Conservation (phyloP, 2,797 vertebrate species). For the Pseudochaenichthys georgianus region DNA sequence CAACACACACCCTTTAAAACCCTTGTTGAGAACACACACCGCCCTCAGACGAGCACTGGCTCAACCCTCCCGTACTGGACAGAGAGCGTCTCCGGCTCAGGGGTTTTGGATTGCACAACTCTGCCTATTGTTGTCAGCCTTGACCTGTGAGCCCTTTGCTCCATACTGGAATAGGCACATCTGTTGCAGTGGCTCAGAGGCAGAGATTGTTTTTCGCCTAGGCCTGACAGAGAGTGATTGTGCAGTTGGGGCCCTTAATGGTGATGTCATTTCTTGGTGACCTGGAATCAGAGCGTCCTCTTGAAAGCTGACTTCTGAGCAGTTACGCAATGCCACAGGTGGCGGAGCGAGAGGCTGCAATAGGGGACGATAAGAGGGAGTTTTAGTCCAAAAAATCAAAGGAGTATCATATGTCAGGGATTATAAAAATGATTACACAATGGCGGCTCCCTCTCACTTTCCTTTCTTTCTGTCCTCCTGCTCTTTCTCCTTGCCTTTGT, state of each 20-base stretch:
- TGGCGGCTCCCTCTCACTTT: slow-evolving; percentile 39
- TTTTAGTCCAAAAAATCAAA: slow-evolving; percentile 63
- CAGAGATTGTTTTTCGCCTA: slow-evolving; percentile 78
- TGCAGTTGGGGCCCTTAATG: slow-evolving; percentile 57
- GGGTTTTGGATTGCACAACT: slow-evolving; percentile 79
- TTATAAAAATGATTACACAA: slow-evolving; percentile 77
- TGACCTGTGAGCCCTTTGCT: slow-evolving; percentile 75
- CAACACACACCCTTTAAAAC: slow-evolving; percentile 38
- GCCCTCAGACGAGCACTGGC: slow-evolving; percentile 27
- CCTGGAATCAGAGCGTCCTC: slow-evolving; percentile 58
- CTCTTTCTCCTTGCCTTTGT: slow-evolving; percentile 41
- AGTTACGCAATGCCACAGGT: slow-evolving; percentile 83
- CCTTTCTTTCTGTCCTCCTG: slow-evolving; percentile 11
- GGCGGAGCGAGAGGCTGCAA: slow-evolving; percentile 47
- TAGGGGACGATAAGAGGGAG: slow-evolving; percentile 24
- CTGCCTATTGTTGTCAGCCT: slow-evolving; percentile 79
- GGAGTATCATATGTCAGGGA: slow-evolving; percentile 74
- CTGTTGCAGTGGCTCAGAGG: slow-evolving; percentile 78
- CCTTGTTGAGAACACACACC: slow-evolving; percentile 29
- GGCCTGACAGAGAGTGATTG: slow-evolving; percentile 78
- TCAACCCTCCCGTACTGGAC: slow-evolving; percentile 30
- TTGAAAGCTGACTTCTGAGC: slow-evolving; percentile 69
- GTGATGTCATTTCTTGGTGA: slow-evolving; percentile 80
- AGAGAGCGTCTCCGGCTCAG: slow-evolving; percentile 60
- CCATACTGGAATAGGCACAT: slow-evolving; percentile 75